These are phyloP conservation scores for Leptobrachium ailaonicum DNA, from an alignment of 2,113 vertebrate genomes.

Conservation along the genomic window DNA sequence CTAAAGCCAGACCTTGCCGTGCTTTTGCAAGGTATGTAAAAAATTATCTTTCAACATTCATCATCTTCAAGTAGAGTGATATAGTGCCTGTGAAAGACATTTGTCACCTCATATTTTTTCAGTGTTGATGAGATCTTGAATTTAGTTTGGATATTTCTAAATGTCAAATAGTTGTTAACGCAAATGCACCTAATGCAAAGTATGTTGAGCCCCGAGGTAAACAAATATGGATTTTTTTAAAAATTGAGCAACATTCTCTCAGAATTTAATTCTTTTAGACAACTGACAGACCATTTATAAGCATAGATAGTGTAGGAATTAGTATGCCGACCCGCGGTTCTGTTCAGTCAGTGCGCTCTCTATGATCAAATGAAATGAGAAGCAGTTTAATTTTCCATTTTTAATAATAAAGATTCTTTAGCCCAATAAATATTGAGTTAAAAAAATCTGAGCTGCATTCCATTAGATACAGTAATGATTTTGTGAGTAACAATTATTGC, in stretches of 20 bases:
- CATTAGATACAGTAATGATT: no score
- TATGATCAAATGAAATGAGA: no score
- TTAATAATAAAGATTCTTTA: no score
- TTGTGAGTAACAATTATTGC: no score
- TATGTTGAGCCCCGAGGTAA: not conserved
- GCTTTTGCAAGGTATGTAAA: not conserved
- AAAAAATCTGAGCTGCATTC: no score
- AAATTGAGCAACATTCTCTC: not conserved
- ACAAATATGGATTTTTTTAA: not conserved
- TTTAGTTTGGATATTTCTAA: conserved; percentile 2
- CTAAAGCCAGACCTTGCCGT: not conserved
- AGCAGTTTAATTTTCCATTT: no score
- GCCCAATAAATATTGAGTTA: no score
- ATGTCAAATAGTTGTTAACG: conserved; percentile 8
- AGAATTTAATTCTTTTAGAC: conserved; percentile 1
- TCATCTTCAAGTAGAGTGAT: conserved; percentile 3
- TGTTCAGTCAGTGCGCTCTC: no score
- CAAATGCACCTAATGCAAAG: conserved; percentile 19
- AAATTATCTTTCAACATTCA: conserved; percentile 12
- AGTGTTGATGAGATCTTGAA: not conserved
- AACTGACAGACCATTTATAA: not conserved
- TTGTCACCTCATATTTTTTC: conserved; percentile 13
- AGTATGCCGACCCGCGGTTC: no score
- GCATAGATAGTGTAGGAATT: not conserved
- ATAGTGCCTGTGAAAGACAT: conserved; percentile 13